phyloP scores from a whole-genome alignment of 2,888 invertebrate species.

The Cremastinae sp. region DNA sequence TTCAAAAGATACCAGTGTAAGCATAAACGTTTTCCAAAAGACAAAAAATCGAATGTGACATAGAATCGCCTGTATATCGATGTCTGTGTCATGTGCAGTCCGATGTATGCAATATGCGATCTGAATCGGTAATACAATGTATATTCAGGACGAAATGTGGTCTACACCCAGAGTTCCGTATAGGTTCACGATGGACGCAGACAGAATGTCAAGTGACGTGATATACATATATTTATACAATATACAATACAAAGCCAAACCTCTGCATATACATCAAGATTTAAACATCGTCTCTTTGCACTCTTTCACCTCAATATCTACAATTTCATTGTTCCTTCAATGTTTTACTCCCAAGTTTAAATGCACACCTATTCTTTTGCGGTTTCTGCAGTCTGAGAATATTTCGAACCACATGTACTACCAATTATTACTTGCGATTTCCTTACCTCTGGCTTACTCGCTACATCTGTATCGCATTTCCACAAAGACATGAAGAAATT shows the following conservation, averaged over 20 bases:
- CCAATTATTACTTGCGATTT: too few relatives aligned
- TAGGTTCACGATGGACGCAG: slow-evolving; percentile 57
- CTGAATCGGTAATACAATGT: slow-evolving; percentile 60
- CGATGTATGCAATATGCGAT: slow-evolving; percentile 57
- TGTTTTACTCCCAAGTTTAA: too few relatives aligned
- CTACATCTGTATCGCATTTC: too few relatives aligned
- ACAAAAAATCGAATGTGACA: slow-evolving; percentile 14
- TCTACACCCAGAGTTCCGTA: slow-evolving; percentile 38
- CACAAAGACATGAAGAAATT: too few relatives aligned
- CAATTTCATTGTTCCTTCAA: too few relatives aligned
- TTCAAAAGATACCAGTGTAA: too few relatives aligned
- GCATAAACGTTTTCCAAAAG: too few relatives aligned
- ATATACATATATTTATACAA: slow-evolving; percentile 61
- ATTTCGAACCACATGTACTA: too few relatives aligned
- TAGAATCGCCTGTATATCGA: slow-evolving; percentile 49
- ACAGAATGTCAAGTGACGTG: slow-evolving; percentile 67
- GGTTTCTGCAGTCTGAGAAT: too few relatives aligned
- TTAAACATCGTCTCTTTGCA: not conserved
- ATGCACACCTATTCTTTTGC: too few relatives aligned
- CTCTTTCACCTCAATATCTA: not conserved
- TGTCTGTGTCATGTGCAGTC: slow-evolving; percentile 43
- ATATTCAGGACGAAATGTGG: slow-evolving; percentile 39
- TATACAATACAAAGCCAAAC: too few relatives aligned
- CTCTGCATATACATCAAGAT: slow-evolving; percentile 19
- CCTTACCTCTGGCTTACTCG: too few relatives aligned